Evolutionary conservation across 2,888 invertebrate genomes (phyloP).

Genomic region (Opisthograptis luteolata): DNA sequence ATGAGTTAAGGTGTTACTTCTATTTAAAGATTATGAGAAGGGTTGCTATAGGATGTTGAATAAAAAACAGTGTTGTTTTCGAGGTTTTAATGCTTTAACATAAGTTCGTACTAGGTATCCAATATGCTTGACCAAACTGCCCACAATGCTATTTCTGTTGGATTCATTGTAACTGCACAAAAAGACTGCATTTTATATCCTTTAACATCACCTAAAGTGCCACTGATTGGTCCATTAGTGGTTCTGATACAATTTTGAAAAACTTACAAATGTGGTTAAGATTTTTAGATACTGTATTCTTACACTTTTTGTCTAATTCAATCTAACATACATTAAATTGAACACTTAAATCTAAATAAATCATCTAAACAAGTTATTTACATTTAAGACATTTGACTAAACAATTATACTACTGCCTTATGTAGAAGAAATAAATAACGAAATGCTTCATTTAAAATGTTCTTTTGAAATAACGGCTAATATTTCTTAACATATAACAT

Average conservation of each 20-base stretch:
- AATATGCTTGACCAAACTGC: conserved; percentile 77
- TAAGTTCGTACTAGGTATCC: conserved; percentile 78
- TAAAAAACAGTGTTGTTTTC: conserved; percentile 64
- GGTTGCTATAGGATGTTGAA: conserved; percentile 38
- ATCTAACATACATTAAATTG: conserved; percentile 77
- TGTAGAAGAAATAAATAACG: conserved; percentile 81
- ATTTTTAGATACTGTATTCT: conserved; percentile 51
- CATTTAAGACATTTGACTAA: conserved; percentile 79
- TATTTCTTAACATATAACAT: conserved; percentile 72
- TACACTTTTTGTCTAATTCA: conserved; percentile 65
- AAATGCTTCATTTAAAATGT: conserved; percentile 80
- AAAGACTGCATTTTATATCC: conserved; percentile 42
- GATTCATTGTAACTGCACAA: conserved; percentile 54
- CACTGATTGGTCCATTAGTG: conserved; percentile 77
- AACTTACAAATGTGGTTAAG: conserved; percentile 60
- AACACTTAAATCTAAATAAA: conserved; percentile 82
- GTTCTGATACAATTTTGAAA: conserved; percentile 55
- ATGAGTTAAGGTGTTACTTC: too few species aligned
- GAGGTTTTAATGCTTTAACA: conserved; percentile 78
- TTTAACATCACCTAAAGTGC: conserved; percentile 45
- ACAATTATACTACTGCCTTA: conserved; percentile 80
- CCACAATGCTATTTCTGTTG: conserved; percentile 63
- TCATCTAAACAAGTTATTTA: conserved; percentile 82
- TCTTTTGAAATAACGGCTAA: conserved; percentile 71
- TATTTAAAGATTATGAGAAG: too few species aligned